Conservation (phyloP, 2,888 invertebrate genomes). For the Ochropleura leucogaster region DNA sequence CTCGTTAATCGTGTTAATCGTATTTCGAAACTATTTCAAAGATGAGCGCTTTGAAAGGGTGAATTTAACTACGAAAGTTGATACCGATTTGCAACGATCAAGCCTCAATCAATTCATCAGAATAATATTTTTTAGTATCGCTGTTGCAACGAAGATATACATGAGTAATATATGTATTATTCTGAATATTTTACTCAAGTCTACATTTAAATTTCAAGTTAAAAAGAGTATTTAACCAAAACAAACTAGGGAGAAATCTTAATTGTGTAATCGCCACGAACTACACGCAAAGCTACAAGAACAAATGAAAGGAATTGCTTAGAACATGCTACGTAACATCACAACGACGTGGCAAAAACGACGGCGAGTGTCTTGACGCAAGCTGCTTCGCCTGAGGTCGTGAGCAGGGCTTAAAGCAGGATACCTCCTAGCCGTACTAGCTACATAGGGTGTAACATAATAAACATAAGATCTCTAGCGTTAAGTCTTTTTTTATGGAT, state of each 20-base stretch:
- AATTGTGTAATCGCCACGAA: not conserved
- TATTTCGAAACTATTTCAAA: constrained; percentile 43
- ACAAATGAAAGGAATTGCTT: not conserved
- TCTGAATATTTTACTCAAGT: too few relatives aligned
- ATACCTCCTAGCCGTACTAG: not conserved
- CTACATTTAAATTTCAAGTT: too few relatives aligned
- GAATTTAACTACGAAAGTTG: not conserved
- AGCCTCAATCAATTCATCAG: not conserved
- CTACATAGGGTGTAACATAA: not conserved
- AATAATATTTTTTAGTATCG: too few relatives aligned
- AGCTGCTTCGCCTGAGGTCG: not conserved
- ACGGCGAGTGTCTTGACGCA: not conserved
- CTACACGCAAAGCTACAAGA: not conserved
- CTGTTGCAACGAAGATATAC: not conserved
- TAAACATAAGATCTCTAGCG: too few relatives aligned
- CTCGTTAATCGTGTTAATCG: constrained; percentile 43
- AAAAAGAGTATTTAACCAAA: not conserved
- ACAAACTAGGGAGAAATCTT: not conserved
- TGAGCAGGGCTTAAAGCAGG: not conserved
- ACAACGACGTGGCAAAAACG: not conserved
- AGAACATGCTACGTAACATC: not conserved
- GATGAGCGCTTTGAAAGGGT: constrained; percentile 23
- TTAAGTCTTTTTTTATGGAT: too few relatives aligned
- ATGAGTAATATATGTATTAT: not conserved
- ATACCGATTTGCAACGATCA: not conserved